A percentile compares a stretch with the other conserved stretches of the same genome.
Conservation (phyloP, 2,797 vertebrate species). For the Thamnophis elegans region DNA sequence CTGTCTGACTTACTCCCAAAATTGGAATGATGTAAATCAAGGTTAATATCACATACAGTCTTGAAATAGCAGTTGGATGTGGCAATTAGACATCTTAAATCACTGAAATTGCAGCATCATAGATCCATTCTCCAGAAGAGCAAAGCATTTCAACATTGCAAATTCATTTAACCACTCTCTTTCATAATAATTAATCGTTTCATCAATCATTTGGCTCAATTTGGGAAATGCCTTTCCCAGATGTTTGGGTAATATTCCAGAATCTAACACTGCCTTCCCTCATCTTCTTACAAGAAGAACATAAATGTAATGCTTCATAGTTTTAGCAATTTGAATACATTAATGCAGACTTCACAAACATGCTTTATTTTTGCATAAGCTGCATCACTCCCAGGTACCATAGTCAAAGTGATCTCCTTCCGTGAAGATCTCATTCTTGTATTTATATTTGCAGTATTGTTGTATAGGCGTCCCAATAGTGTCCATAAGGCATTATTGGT, state of each 20-base stretch:
- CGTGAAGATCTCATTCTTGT: not conserved
- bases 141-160: constrained; percentile 26
- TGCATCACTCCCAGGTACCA: not conserved
- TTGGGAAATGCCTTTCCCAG: constrained; percentile 16
- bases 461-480: not conserved
- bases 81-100: constrained; percentile 28
- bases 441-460: not conserved
- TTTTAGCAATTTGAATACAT: not conserved
- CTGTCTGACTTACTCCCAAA: constrained; percentile 18
- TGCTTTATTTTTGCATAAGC: not conserved
- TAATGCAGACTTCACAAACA: not conserved
- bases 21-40: constrained; percentile 31
- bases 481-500: not conserved
- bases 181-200: constrained; percentile 41
- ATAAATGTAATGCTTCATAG: not conserved
- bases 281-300: not conserved
- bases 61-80: constrained; percentile 24
- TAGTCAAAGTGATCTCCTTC: not conserved
- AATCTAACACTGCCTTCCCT: not conserved
- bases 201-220: constrained; percentile 23
- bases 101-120: constrained; percentile 6
- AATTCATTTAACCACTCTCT: constrained; percentile 29
- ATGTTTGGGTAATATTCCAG: constrained; percentile 8
- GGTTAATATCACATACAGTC: not conserved
- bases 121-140: constrained; percentile 26